These are phyloP conservation scores for Etheostoma cragini DNA, from an alignment of 2,113 vertebrate species.

Conservation along the genomic window DNA sequence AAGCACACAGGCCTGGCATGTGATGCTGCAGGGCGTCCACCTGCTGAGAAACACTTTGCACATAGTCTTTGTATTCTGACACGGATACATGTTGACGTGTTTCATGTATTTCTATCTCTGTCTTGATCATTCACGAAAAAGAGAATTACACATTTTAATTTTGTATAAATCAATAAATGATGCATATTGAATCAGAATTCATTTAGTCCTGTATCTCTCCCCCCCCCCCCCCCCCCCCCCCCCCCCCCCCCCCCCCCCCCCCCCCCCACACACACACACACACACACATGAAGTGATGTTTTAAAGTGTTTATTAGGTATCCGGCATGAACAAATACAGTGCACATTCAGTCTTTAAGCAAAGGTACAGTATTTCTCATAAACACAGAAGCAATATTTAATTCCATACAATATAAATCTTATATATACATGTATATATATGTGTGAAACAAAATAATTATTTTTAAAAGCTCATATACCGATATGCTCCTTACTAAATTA, in stretches of 20 bases:
- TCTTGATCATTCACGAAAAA: constrained; percentile 78
- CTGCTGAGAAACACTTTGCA: constrained; percentile 83
- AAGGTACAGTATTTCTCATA: constrained; percentile 57
- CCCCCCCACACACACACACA: neutral
- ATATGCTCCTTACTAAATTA: constrained; percentile 25
- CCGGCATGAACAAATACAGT: constrained; percentile 51
- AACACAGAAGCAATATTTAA: constrained; percentile 60
- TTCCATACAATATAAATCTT: constrained; percentile 53
- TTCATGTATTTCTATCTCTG: constrained; percentile 83
- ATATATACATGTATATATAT: constrained; percentile 1
- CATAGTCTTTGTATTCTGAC: constrained; percentile 81
- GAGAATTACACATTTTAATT: constrained; percentile 83
- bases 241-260: too few species aligned
- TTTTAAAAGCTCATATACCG: constrained; percentile 44
- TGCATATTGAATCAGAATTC: constrained; percentile 65
- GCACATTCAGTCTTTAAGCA: constrained; percentile 54
- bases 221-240: too few species aligned
- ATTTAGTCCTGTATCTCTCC: constrained; percentile 5
- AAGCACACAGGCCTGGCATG: constrained; percentile 84
- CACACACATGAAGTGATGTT: constrained; percentile 25
- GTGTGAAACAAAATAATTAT: constrained; percentile 48
- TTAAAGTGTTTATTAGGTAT: constrained; percentile 68
- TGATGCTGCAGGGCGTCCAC: constrained; percentile 79
- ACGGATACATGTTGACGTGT: constrained; percentile 72
- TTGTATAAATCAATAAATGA: constrained; percentile 87